These are phyloP conservation scores for Sebastes trivittatus DNA, from an alignment of 2,797 vertebrate species.

Conservation along the genomic window DNA sequence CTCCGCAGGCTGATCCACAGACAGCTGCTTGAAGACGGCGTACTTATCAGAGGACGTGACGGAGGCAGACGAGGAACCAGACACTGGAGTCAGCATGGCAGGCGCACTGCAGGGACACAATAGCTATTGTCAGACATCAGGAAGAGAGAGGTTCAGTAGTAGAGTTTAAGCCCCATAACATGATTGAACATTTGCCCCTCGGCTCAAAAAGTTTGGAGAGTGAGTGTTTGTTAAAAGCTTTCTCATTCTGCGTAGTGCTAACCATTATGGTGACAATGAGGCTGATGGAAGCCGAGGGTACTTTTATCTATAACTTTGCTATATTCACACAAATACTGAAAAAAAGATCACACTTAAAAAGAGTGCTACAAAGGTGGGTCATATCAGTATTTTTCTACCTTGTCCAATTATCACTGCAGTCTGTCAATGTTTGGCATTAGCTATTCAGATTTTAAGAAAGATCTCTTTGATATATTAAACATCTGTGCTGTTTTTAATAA, in stretches of 20 bases:
- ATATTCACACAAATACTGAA: background rate
- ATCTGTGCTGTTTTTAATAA: background rate
- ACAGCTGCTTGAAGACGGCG: conserved; percentile 94
- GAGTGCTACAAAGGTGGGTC: background rate
- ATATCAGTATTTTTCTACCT: background rate
- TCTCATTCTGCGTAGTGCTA: background rate
- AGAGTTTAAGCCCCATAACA: conserved; percentile 40
- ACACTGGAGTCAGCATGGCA: conserved; percentile 91
- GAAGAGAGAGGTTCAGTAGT: conserved; percentile 5
- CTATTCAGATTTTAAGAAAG: background rate
- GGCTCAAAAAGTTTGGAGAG: conserved; percentile 13
- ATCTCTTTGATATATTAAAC: background rate
- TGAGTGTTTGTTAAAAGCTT: background rate
- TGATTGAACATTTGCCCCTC: conserved; percentile 21
- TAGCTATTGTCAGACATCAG: conserved; percentile 23
- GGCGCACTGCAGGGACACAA: conserved; percentile 82
- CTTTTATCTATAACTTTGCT: background rate
- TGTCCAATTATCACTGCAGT: background rate
- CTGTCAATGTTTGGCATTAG: background rate
- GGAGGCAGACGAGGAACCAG: conserved; percentile 83
- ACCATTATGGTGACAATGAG: background rate
- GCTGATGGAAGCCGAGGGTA: background rate
- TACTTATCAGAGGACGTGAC: conserved; percentile 89
- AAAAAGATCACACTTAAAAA: background rate
- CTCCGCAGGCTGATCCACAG: conserved; percentile 88